Evolutionary conservation across 1,140 invertebrate genomes (phyloP).

Genomic region (Scaptomyza pallida): DNA sequence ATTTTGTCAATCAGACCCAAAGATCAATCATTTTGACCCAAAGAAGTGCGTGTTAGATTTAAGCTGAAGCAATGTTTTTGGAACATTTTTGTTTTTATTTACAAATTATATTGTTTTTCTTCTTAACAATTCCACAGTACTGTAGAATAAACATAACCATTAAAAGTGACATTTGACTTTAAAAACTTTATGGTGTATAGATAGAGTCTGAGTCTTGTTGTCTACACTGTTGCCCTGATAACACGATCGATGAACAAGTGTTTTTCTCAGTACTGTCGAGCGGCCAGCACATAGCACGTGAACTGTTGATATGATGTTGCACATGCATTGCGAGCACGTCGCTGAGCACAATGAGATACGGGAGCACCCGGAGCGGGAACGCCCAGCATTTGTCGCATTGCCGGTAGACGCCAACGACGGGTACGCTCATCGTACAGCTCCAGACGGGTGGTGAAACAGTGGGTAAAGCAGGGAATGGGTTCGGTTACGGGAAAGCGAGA

Average conservation of each 20-base stretch:
- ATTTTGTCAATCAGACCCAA: too few relatives aligned
- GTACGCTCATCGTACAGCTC: conserved; percentile 61
- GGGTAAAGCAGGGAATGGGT: conserved; percentile 73
- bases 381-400: conserved; percentile 56
- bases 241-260: too few relatives aligned
- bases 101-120: neutral
- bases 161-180: neutral
- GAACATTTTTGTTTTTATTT: neutral
- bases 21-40: too few relatives aligned
- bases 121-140: neutral
- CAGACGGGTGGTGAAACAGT: conserved; percentile 64
- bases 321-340: conserved; percentile 53
- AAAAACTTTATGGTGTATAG: too few relatives aligned
- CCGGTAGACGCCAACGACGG: conserved; percentile 57
- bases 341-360: conserved; percentile 32
- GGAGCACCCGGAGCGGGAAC: conserved; percentile 47
- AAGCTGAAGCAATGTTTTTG: neutral
- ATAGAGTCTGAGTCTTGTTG: neutral
- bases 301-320: conserved; percentile 69
- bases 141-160: too few relatives aligned
- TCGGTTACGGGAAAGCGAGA: conserved; percentile 53
- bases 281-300: conserved; percentile 63
- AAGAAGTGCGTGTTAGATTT: too few relatives aligned
- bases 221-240: neutral
- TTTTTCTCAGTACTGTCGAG: too few relatives aligned